Percentiles rank a stretch among this genome's conserved stretches.
Evolutionary conservation across 2,797 vertebrate species (phyloP).

Genomic region (Microcaecilia unicolor): DNA sequence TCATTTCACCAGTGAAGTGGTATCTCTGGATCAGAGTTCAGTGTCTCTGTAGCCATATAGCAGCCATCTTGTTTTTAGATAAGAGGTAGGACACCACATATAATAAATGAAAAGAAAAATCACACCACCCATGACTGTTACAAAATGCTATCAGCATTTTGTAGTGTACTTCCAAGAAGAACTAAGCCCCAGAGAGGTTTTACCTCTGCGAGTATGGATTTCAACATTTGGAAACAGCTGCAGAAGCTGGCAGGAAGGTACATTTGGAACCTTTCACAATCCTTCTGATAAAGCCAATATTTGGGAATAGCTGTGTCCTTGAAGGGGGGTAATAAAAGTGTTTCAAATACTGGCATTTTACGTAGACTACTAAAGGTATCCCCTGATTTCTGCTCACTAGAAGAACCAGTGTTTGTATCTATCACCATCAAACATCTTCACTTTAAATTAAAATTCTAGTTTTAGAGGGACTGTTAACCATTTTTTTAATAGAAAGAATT

Average conservation of each 20-base stretch:
- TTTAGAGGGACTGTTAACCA: slow-evolving; percentile 1
- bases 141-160: neutral
- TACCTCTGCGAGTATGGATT: slow-evolving; percentile 3
- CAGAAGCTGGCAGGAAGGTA: neutral
- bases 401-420: too few relatives aligned
- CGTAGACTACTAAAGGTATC: slow-evolving; percentile 8
- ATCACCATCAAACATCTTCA: too few relatives aligned
- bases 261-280: neutral
- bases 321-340: slow-evolving; percentile 11
- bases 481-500: too few relatives aligned
- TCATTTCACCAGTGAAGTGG: too few relatives aligned
- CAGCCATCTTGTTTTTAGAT: too few relatives aligned
- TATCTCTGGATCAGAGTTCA: too few relatives aligned
- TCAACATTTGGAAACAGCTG: neutral
- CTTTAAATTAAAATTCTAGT: neutral
- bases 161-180: neutral
- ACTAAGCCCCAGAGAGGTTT: neutral
- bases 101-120: too few relatives aligned
- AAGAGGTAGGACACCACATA: too few relatives aligned
- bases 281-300: neutral
- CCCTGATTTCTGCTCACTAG: slow-evolving; percentile 2
- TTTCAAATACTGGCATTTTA: slow-evolving; percentile 11
- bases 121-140: fast-evolving
- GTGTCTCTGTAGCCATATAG: too few relatives aligned
- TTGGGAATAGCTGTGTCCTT: neutral